phyloP scores from a whole-genome alignment of 2,888 invertebrate species.

The Macrophya annulata region DNA sequence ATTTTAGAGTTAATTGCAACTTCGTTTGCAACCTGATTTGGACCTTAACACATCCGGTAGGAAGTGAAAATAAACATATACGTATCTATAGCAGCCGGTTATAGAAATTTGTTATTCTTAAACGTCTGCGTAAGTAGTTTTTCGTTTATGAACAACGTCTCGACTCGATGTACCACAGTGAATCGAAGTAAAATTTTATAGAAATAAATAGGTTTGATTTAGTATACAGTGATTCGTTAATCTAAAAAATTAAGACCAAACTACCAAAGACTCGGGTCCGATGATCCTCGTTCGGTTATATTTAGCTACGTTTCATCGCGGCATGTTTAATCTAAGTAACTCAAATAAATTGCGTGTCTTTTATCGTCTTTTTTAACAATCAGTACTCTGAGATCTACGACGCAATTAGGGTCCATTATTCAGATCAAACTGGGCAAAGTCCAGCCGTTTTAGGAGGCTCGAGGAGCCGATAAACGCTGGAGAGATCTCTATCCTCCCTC shows the following conservation, averaged over 20 bases:
- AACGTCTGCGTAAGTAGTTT: not conserved
- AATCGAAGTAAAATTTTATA: not conserved
- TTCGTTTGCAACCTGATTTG: conserved; percentile 18
- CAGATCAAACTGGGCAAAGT: not conserved
- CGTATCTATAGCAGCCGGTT: conserved; percentile 10
- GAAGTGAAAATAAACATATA: conserved; percentile 37
- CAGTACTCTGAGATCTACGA: not conserved
- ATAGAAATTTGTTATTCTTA: conserved; percentile 18
- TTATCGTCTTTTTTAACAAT: conserved; percentile 21
- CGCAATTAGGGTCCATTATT: conserved; percentile 35
- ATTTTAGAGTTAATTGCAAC: conserved; percentile 21
- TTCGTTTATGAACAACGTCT: conserved; percentile 28
- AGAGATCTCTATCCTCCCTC: conserved; percentile 12
- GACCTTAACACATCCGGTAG: conserved; percentile 2
- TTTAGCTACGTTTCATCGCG: not conserved
- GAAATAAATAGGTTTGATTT: not conserved
- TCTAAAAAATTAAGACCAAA: not conserved
- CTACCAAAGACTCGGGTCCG: not conserved
- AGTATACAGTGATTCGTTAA: not conserved
- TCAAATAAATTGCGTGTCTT: conserved; percentile 2
- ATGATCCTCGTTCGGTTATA: not conserved
- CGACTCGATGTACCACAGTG: not conserved
- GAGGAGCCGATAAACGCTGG: not conserved
- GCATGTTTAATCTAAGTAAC: conserved; percentile 6
- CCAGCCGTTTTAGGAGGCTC: not conserved